Evolutionary conservation across 2,113 vertebrate genomes (phyloP).

Genomic region (Philantomba maxwellii): DNA sequence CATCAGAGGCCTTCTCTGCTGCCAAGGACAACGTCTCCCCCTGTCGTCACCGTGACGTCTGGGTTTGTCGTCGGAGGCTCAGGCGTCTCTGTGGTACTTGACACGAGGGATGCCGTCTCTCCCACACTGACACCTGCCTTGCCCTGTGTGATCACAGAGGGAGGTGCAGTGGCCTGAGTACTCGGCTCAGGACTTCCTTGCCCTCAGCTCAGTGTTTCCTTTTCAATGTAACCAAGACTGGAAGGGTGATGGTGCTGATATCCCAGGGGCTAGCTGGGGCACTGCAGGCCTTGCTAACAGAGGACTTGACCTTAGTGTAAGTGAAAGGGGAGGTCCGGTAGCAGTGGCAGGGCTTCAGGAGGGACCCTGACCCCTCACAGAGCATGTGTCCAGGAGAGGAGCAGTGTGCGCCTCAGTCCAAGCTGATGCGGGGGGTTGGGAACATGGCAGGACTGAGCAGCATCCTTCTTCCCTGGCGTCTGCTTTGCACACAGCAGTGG

Average conservation of each 20-base stretch:
- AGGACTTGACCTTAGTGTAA: background rate
- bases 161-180: background rate
- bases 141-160: background rate
- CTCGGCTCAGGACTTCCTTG: background rate
- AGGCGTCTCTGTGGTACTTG: background rate
- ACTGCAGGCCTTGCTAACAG: background rate
- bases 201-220: background rate
- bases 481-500: background rate
- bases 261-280: background rate
- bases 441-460: background rate
- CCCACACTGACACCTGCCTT: background rate
- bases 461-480: background rate
- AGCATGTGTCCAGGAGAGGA: background rate
- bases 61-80: conserved; percentile 4
- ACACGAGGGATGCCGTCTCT: background rate
- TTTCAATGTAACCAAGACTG: background rate
- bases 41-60: background rate
- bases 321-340: background rate
- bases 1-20: background rate
- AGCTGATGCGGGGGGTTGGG: background rate
- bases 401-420: background rate
- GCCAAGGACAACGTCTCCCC: background rate
- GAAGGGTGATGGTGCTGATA: background rate
- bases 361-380: background rate
- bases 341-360: background rate